Conservation (phyloP, 92 coral and sea anemone species). For the Paramuricea clavata region DNA sequence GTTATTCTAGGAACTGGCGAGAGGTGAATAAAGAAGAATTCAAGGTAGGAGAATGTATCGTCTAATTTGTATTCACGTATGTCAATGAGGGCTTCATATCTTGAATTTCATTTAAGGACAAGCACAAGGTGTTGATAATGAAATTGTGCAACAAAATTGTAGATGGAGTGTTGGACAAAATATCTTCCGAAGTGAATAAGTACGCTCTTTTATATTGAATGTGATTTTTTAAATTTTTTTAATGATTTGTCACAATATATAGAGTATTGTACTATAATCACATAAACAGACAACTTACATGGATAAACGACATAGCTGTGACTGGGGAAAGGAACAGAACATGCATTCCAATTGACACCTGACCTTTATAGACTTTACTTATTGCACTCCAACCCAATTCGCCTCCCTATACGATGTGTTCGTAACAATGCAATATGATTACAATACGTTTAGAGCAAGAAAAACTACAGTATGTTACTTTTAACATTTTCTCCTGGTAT, state of each 20-base stretch:
- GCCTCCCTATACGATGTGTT: no score
- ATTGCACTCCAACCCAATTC: no score
- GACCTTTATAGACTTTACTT: no score
- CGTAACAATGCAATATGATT: background rate
- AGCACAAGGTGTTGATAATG: constrained; percentile 23
- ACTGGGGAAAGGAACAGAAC: background rate
- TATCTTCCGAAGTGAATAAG: constrained; percentile 32
- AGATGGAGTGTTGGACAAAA: constrained; percentile 20
- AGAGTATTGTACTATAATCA: no score
- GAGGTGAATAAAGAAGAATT: constrained; percentile 28
- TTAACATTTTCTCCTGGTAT: background rate
- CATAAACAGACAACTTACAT: no score
- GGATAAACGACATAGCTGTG: no score
- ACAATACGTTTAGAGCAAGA: background rate
- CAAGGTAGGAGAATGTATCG: background rate
- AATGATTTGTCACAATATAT: background rate
- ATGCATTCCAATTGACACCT: no score
- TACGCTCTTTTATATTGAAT: background rate
- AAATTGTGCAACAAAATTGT: constrained; percentile 12
- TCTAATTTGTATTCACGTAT: background rate
- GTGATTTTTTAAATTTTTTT: background rate
- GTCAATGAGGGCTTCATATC: background rate
- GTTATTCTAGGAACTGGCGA: constrained; percentile 13
- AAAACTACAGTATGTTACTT: no score
- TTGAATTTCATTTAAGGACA: constrained; percentile 31